phyloP scores from a whole-genome alignment of 2,113 vertebrate genomes.

The Sakesphorus luctuosus region DNA sequence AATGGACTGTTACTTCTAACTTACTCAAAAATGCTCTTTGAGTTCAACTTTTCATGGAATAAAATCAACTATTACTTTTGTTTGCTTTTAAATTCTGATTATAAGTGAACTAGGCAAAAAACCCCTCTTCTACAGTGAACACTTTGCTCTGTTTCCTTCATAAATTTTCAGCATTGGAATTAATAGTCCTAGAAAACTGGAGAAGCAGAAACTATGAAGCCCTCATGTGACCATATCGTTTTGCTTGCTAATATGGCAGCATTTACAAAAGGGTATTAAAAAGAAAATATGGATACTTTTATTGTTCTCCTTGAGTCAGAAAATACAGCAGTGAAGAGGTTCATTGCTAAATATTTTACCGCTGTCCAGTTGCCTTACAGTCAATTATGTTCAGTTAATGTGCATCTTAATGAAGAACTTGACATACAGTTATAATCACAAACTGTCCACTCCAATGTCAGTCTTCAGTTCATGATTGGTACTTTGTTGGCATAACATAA shows the following conservation, averaged over 20 bases:
- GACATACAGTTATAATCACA: constrained; percentile 51
- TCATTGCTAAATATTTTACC: constrained; percentile 27
- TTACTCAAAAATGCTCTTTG: not conserved
- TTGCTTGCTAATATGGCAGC: constrained; percentile 1
- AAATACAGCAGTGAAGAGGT: not conserved
- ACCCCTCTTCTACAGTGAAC: not conserved
- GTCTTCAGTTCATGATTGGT: constrained; percentile 37
- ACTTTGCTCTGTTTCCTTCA: not conserved
- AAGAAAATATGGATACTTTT: not conserved
- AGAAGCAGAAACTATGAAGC: constrained; percentile 30
- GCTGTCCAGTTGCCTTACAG: constrained; percentile 60
- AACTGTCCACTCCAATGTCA: constrained; percentile 52
- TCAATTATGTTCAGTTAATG: constrained; percentile 61
- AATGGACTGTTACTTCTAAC: not conserved
- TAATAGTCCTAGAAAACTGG: not conserved
- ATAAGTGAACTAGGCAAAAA: not conserved
- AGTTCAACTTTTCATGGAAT: not conserved
- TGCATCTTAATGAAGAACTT: constrained; percentile 63
- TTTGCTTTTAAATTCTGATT: not conserved
- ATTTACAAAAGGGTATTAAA: constrained; percentile 30
- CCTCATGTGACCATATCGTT: not conserved
- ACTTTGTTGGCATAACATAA: constrained; percentile 26
- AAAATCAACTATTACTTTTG: not conserved
- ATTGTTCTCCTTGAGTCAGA: constrained; percentile 49
- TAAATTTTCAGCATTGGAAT: not conserved